These are phyloP conservation scores for Festucalex cinctus DNA, from an alignment of 2,113 vertebrate species.

Conservation along the genomic window DNA sequence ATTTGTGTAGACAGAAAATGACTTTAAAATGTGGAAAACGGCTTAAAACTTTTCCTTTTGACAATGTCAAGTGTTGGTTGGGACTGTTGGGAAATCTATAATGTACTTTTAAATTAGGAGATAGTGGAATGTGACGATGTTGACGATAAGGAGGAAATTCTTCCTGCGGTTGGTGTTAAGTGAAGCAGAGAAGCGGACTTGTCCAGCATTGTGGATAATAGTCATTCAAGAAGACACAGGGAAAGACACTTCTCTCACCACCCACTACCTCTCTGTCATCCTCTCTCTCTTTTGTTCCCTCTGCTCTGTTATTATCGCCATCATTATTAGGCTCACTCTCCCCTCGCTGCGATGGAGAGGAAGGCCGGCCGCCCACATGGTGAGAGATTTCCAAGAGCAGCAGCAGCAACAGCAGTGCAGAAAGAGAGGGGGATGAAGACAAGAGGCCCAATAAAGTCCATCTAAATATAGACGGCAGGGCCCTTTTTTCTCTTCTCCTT, in stretches of 20 bases:
- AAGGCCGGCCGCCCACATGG: constrained; percentile 54
- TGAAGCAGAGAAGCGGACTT: constrained; percentile 18
- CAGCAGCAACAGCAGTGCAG: constrained; percentile 34
- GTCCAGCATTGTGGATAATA: constrained; percentile 27
- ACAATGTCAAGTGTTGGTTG: too few species aligned
- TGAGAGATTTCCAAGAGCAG: constrained; percentile 56
- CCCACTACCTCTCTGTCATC: constrained; percentile 47
- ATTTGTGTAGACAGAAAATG: too few species aligned
- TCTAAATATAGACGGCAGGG: constrained; percentile 73
- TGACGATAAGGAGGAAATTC: background rate
- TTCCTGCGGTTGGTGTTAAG: background rate
- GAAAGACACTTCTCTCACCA: constrained; percentile 40
- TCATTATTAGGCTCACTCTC: constrained; percentile 59
- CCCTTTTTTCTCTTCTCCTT: constrained; percentile 69
- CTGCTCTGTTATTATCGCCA: constrained; percentile 59
- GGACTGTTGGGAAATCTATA: background rate
- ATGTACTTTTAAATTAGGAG: background rate
- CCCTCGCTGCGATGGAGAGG: constrained; percentile 42
- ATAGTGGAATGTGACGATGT: background rate
- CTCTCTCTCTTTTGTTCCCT: constrained; percentile 42
- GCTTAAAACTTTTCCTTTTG: too few species aligned
- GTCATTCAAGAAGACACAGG: constrained; percentile 28
- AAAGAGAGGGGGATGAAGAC: constrained; percentile 43
- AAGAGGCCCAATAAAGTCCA: constrained; percentile 69
- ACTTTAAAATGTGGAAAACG: too few species aligned